Conservation (phyloP, 1,140 invertebrate genomes). For the Parapsyche elsis region DNA sequence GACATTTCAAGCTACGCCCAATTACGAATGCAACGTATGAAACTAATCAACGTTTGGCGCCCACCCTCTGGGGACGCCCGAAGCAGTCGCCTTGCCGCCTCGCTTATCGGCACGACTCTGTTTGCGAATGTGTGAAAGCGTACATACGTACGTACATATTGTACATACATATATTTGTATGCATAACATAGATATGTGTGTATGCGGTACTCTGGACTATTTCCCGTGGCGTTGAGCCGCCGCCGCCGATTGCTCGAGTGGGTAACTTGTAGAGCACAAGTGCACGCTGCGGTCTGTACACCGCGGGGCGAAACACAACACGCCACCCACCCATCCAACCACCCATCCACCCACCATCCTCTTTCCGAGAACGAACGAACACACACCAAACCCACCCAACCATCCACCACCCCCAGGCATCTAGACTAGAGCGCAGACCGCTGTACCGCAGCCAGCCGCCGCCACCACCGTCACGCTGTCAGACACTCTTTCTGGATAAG, state of each 20-base stretch:
- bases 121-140: no score
- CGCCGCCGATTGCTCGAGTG: constrained; percentile 37
- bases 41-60: no score
- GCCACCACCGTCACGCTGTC: not conserved
- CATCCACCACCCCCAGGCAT: not conserved
- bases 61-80: no score
- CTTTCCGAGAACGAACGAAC: not conserved
- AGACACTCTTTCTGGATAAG: not conserved
- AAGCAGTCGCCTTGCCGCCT: no score
- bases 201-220: not conserved
- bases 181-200: no score
- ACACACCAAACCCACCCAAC: not conserved
- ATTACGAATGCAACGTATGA: no score
- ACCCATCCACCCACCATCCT: not conserved
- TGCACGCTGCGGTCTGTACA: constrained; percentile 39
- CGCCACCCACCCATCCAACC: not conserved
- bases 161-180: no score
- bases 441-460: constrained; percentile 13
- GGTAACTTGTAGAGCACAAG: constrained; percentile 44
- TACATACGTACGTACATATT: no score
- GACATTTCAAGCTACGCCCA: no score
- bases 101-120: no score
- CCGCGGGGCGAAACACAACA: constrained; percentile 9
- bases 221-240: not conserved
- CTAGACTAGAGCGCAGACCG: not conserved